phyloP scores from a whole-genome alignment of 2,888 invertebrate species.

The Phymatocera aterrima region DNA sequence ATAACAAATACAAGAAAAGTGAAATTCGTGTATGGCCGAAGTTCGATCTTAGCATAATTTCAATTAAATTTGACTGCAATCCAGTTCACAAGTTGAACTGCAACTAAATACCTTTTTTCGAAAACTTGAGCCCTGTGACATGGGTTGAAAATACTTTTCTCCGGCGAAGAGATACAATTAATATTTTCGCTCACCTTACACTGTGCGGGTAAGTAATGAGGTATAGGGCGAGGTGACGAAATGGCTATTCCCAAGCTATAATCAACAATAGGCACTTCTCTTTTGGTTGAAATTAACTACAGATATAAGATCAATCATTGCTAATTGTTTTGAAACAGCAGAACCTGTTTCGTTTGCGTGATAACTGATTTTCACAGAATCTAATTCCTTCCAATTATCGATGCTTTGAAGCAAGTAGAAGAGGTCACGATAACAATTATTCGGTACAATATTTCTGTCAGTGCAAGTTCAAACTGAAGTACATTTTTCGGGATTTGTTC shows the following conservation, averaged over 20 bases:
- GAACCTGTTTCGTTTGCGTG: neutral
- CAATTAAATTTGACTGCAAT: neutral
- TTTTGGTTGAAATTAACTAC: neutral
- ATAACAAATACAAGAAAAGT: too few relatives aligned
- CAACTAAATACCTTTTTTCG: neutral
- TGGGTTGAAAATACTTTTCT: neutral
- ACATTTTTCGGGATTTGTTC: too few relatives aligned
- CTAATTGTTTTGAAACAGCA: neutral
- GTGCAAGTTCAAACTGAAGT: too few relatives aligned
- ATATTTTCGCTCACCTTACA: neutral
- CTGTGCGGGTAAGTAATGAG: neutral
- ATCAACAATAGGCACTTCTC: neutral
- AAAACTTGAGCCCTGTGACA: neutral
- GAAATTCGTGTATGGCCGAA: too few relatives aligned
- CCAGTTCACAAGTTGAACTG: neutral
- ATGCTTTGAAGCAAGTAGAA: neutral
- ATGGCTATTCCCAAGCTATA: neutral
- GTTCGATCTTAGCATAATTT: neutral
- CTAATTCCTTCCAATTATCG: neutral
- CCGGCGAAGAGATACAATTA: neutral
- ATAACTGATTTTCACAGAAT: neutral
- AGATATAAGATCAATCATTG: neutral
- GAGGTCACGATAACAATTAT: neutral
- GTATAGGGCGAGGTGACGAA: neutral
- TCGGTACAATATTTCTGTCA: too few relatives aligned